phyloP scores from a whole-genome alignment of 1,140 invertebrate genomes.

The Drosophila nebulosa region DNA sequence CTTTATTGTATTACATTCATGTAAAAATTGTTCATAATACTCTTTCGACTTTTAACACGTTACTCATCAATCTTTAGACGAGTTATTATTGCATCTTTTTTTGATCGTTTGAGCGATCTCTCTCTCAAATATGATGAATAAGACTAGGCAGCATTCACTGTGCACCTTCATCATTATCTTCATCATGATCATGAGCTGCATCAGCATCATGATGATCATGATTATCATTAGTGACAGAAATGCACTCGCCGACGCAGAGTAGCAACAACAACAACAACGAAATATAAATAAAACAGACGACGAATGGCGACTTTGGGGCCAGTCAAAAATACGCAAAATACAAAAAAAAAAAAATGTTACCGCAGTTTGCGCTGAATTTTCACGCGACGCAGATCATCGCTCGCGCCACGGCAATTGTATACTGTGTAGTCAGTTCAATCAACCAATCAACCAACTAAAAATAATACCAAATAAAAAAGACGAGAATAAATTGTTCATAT shows the following conservation, averaged over 20 bases:
- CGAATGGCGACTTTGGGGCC: constrained; percentile 43
- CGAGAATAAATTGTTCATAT: background rate
- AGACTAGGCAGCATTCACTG: background rate
- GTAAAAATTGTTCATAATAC: too few species aligned
- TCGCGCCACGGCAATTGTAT: too few species aligned
- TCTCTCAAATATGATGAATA: too few species aligned
- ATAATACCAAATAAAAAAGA: background rate
- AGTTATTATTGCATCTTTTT: too few species aligned
- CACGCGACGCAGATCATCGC: constrained; percentile 65
- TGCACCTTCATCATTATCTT: background rate
- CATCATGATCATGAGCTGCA: background rate
- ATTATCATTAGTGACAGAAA: constrained; percentile 4
- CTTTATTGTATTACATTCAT: too few species aligned
- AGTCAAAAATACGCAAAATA: constrained; percentile 16
- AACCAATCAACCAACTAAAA: constrained; percentile 5
- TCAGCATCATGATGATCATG: constrained; percentile 1
- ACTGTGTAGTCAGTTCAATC: constrained; percentile 5
- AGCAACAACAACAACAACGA: constrained; percentile 15
- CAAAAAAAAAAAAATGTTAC: constrained; percentile 5
- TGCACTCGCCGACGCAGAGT: constrained; percentile 2
- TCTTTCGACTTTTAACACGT: too few species aligned
- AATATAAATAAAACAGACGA: constrained; percentile 60
- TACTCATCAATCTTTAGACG: too few species aligned
- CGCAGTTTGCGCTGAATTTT: constrained; percentile 70
- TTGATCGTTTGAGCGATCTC: too few species aligned